Percentiles rank a stretch among this genome's conserved stretches.
Conservation (phyloP, 2,797 vertebrate species). For the Diplodus puntazzo region DNA sequence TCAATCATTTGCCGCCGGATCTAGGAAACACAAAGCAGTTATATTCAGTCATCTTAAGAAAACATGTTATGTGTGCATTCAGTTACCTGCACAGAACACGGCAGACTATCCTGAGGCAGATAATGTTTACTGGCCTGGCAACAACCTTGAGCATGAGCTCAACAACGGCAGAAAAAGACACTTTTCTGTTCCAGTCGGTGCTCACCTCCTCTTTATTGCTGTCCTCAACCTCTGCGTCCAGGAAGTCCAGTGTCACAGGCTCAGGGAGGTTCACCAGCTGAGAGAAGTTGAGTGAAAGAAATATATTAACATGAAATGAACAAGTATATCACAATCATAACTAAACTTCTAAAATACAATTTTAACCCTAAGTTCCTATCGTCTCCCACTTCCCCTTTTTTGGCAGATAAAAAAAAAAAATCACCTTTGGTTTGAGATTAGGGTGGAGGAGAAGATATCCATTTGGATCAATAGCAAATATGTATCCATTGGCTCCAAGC, state of each 20-base stretch:
- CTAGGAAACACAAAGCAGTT: constrained; percentile 75
- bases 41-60: background rate
- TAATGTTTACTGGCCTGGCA: constrained; percentile 17
- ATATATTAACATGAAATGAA: background rate
- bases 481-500: constrained; percentile 96
- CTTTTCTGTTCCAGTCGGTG: constrained; percentile 23
- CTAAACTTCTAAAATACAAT: background rate
- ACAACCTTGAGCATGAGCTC: constrained; percentile 29
- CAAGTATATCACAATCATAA: background rate
- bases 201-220: constrained; percentile 94
- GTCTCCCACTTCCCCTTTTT: too few relatives aligned
- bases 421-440: constrained; percentile 95
- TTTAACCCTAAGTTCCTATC: background rate
- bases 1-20: constrained; percentile 98
- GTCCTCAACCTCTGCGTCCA: constrained; percentile 97
- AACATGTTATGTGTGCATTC: background rate
- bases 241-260: constrained; percentile 95
- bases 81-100: constrained; percentile 1
- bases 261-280: constrained; percentile 96
- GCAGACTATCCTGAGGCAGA: constrained; percentile 13
- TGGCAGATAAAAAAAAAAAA: constrained; percentile 10
- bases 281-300: constrained; percentile 11
- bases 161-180: constrained; percentile 29
- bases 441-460: constrained; percentile 98
- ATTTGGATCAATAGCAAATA: constrained; percentile 97